Conservation (phyloP, 1,140 invertebrate genomes). For the Aphaenogaster ashmeadi region DNA sequence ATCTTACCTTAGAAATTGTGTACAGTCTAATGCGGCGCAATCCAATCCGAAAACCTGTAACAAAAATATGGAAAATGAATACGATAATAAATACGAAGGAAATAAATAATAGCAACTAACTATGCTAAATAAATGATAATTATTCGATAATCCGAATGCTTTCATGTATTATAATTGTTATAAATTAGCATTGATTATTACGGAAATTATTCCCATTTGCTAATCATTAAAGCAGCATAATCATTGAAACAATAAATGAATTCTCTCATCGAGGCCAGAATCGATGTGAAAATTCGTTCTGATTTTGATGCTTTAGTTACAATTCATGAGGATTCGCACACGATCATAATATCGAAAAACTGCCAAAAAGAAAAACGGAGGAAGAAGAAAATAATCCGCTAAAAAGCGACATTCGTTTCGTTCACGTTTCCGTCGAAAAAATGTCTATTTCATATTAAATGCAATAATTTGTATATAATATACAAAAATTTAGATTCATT, state of each 20-base stretch:
- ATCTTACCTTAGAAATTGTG: conserved; percentile 30
- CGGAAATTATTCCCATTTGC: conserved; percentile 45
- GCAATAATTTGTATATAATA: no score
- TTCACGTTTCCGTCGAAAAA: neutral
- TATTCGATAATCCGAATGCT: conserved; percentile 24
- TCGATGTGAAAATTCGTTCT: conserved; percentile 20
- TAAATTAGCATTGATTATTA: conserved; percentile 45
- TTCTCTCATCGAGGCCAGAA: conserved; percentile 11
- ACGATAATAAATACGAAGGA: neutral
- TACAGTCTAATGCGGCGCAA: neutral
- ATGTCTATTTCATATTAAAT: neutral
- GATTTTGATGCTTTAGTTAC: conserved; percentile 1
- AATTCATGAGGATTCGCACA: neutral
- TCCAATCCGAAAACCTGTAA: conserved; percentile 8
- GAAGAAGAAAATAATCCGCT: conserved; percentile 10
- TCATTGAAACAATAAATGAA: conserved; percentile 49
- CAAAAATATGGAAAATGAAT: conserved; percentile 1
- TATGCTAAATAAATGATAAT: conserved; percentile 43
- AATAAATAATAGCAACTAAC: conserved; percentile 7
- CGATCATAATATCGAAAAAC: conserved; percentile 10
- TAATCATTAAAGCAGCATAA: conserved; percentile 39
- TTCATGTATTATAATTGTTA: conserved; percentile 40
- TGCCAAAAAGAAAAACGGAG: neutral
- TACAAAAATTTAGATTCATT: neutral
- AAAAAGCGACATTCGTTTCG: conserved; percentile 26